Evolutionary conservation across 2,797 vertebrate genomes (phyloP).

Genomic region (Eulemur rubriventer): DNA sequence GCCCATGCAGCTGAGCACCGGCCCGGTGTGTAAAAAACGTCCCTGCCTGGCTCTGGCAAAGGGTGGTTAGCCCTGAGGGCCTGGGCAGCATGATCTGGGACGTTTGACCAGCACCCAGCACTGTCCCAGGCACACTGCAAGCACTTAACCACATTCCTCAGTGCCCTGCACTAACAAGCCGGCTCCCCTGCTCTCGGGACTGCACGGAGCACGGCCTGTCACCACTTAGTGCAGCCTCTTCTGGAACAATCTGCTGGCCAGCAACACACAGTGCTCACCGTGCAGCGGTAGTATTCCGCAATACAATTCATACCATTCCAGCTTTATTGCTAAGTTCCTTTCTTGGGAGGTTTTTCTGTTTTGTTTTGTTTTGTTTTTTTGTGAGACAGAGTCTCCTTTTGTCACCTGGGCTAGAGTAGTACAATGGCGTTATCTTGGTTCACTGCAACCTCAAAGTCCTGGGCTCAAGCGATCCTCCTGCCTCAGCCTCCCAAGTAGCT

Average conservation of each 20-base stretch:
- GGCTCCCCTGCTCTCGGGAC: rapidly evolving
- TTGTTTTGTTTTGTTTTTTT: not conserved
- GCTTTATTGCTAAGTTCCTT: not conserved
- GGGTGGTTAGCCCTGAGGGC: not conserved
- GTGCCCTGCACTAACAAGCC: too few relatives aligned
- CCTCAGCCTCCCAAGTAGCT: too few relatives aligned
- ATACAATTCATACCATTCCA: too few relatives aligned
- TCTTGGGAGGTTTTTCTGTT: not conserved
- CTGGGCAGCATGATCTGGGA: not conserved
- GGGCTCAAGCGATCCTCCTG: not conserved
- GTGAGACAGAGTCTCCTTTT: not conserved
- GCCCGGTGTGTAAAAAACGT: not conserved
- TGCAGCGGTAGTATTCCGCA: rapidly evolving
- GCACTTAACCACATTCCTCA: not conserved
- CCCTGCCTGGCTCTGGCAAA: not conserved
- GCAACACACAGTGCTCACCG: too few relatives aligned
- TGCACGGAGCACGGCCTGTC: rapidly evolving
- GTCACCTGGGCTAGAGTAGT: not conserved
- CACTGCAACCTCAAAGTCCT: not conserved
- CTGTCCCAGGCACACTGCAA: not conserved
- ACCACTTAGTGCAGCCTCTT: rapidly evolving
- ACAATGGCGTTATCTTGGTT: not conserved
- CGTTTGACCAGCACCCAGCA: not conserved
- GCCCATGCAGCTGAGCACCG: too few relatives aligned
- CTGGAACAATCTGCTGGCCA: rapidly evolving